Conservation (phyloP, 1,140 invertebrate species). For the Zophobas atratus region DNA sequence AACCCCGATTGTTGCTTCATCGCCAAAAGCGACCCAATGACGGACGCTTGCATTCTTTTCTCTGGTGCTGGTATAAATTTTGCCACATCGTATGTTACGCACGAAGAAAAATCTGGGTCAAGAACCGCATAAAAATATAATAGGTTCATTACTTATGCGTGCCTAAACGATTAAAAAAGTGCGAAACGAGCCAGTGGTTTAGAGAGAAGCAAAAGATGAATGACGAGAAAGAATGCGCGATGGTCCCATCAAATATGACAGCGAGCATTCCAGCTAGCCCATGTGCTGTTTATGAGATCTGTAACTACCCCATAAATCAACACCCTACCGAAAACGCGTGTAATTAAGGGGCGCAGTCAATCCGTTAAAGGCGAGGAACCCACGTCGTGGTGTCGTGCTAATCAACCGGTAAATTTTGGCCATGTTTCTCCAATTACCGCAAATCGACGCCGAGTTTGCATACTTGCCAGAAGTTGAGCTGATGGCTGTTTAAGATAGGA, state of each 20-base stretch:
- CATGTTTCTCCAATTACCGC: conserved; percentile 44
- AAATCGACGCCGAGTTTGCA: conserved; percentile 15
- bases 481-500: no score
- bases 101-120: neutral
- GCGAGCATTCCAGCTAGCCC: conserved; percentile 63
- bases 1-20: neutral
- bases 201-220: conserved; percentile 21
- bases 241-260: conserved; percentile 65
- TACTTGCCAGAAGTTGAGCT: neutral
- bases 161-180: conserved; percentile 22
- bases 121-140: neutral
- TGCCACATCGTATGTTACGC: no score
- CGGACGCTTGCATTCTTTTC: no score
- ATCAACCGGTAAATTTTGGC: conserved; percentile 54
- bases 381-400: conserved; percentile 44
- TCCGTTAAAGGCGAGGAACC: conserved; percentile 54
- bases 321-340: conserved; percentile 65
- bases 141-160: neutral
- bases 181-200: conserved; percentile 1
- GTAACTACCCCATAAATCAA: conserved; percentile 70
- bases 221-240: conserved; percentile 56
- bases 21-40: no score
- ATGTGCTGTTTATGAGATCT: conserved; percentile 70
- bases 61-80: no score
- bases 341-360: conserved; percentile 66